Evolutionary conservation across 2,797 vertebrate species (phyloP).

Genomic region (Acanthiza pusilla): DNA sequence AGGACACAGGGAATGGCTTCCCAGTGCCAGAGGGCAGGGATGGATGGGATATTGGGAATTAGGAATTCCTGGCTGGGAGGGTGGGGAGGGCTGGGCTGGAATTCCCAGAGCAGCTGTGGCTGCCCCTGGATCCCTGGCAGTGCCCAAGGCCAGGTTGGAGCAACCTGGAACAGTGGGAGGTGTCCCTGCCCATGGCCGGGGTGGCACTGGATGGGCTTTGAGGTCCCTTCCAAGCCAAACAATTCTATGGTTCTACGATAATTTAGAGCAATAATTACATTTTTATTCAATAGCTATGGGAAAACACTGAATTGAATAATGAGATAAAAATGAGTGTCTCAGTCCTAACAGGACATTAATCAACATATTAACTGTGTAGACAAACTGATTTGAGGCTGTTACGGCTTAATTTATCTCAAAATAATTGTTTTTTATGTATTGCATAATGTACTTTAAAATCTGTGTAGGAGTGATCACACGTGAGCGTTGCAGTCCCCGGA

Average conservation of each 20-base stretch:
- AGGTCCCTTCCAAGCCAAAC: background rate
- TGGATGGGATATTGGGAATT: background rate
- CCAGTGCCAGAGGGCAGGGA: background rate
- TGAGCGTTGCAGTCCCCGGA: conserved; percentile 14
- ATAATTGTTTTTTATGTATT: conserved; percentile 77
- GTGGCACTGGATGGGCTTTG: accelerated
- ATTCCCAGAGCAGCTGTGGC: accelerated
- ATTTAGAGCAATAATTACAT: conserved; percentile 77
- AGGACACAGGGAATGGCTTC: background rate
- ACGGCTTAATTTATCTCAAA: conserved; percentile 77
- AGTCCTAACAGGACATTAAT: conserved; percentile 80
- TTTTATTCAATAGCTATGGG: conserved; percentile 76
- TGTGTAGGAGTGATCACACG: conserved; percentile 43
- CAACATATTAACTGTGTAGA: conserved; percentile 78
- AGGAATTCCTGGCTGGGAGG: accelerated
- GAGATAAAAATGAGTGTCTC: conserved; percentile 77
- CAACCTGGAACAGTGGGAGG: accelerated
- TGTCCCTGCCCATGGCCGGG: background rate
- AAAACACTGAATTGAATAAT: conserved; percentile 76
- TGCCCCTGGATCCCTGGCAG: background rate
- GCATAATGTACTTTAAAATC: conserved; percentile 62
- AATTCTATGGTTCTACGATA: background rate
- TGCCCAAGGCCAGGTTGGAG: background rate
- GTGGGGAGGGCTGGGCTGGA: accelerated
- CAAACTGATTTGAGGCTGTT: conserved; percentile 77